Evolutionary conservation across 2,888 invertebrate species (phyloP).

Genomic region (Agrotis puta): DNA sequence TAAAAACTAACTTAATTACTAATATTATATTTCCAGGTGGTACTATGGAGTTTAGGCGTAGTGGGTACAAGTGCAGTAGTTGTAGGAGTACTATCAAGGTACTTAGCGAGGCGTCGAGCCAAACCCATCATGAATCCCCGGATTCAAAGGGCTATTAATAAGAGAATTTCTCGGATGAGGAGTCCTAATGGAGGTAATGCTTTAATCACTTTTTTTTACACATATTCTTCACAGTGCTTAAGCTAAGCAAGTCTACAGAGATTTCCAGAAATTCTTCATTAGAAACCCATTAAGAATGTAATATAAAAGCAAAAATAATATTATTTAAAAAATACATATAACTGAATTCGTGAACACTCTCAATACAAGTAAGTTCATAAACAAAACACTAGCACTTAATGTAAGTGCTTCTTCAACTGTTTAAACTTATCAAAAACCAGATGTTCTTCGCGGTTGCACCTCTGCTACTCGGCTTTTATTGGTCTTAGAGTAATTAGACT

Average conservation of each 20-base stretch:
- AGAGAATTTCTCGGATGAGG: constrained; percentile 92
- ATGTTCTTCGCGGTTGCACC: too few species aligned
- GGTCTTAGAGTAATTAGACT: too few species aligned
- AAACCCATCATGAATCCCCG: constrained; percentile 92
- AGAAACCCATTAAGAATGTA: neutral
- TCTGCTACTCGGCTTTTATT: too few species aligned
- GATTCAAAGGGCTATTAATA: constrained; percentile 89
- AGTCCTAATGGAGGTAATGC: constrained; percentile 92
- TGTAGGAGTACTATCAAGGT: constrained; percentile 95
- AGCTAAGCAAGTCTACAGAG: neutral
- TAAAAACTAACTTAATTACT: neutral
- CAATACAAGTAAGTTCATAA: neutral
- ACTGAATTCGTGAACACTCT: neutral
- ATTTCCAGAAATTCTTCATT: too few species aligned
- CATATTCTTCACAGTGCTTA: neutral
- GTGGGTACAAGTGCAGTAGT: constrained; percentile 94
- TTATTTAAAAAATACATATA: too few species aligned
- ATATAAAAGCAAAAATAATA: neutral
- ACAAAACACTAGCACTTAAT: neutral
- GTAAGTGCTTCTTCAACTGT: too few species aligned
- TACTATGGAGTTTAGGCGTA: constrained; percentile 94
- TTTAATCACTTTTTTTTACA: neutral
- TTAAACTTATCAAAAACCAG: too few species aligned
- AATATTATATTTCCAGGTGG: constrained; percentile 88
- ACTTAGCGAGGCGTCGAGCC: constrained; percentile 93